Percentiles rank a stretch among this genome's conserved stretches.
These are phyloP conservation scores for Scrobipalpa costella DNA, from an alignment of 2,888 invertebrate genomes.

Conservation along the genomic window DNA sequence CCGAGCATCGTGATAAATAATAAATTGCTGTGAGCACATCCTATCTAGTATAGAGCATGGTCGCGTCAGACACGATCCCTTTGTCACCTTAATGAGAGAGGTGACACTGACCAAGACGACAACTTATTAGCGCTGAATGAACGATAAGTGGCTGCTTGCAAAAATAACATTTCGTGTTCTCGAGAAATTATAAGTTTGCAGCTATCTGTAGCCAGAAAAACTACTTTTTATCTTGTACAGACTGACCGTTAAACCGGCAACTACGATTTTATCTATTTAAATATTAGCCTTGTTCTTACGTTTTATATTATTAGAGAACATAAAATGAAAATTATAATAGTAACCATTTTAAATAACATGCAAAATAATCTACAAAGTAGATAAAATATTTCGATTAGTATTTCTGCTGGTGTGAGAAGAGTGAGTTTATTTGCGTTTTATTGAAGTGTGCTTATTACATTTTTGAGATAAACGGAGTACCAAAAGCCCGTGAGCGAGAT, in stretches of 20 bases:
- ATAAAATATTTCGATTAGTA: no score
- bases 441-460: no score
- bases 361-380: no score
- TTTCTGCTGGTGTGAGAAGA: no score
- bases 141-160: conserved; percentile 29
- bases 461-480: not conserved
- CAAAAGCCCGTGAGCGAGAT: not conserved
- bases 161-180: conserved; percentile 29
- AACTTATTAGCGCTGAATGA: conserved; percentile 36
- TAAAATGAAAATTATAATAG: not conserved
- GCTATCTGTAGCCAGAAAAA: not conserved
- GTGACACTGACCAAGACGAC: conserved; percentile 44
- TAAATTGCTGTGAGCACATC: conserved; percentile 35
- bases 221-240: not conserved
- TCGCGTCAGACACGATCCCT: conserved; percentile 59
- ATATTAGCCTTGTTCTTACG: not conserved
- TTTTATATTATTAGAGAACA: not conserved
- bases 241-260: not conserved
- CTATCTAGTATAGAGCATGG: conserved; percentile 47
- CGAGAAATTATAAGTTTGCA: not conserved
- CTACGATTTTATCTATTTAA: not conserved
- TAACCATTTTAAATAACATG: no score
- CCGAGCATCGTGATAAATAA: conserved; percentile 30
- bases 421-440: no score
- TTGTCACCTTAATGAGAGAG: conserved; percentile 57